Evolutionary conservation across 2,888 invertebrate species (phyloP).

Genomic region (Entomobrya proxima): DNA sequence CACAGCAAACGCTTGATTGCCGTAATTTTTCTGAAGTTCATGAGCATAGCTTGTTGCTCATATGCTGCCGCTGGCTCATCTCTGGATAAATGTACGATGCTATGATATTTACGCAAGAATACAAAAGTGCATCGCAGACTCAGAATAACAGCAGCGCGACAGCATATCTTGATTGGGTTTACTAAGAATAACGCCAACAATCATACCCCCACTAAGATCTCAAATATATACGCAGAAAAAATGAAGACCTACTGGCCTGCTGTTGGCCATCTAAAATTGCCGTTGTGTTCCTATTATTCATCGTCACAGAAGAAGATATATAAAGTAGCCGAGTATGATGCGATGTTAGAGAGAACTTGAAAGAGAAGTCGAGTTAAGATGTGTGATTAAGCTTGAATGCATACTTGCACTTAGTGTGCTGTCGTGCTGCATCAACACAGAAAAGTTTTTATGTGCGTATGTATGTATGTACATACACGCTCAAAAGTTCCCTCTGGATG

Average conservation of each 20-base stretch:
- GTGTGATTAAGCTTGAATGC: conserved; percentile 48
- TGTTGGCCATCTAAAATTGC: conserved; percentile 49
- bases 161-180: conserved; percentile 21
- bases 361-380: not conserved
- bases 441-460: not conserved
- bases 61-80: conserved; percentile 6
- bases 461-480: not conserved
- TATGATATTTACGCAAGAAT: conserved; percentile 8
- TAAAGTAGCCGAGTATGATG: conserved; percentile 18
- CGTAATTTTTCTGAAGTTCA: conserved; percentile 37
- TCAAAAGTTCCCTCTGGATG: not conserved
- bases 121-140: conserved; percentile 44
- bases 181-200: conserved; percentile 24
- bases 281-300: conserved; percentile 43
- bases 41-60: conserved; percentile 24
- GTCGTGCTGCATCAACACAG: not conserved
- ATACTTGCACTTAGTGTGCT: conserved; percentile 22
- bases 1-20: no score
- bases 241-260: conserved; percentile 65
- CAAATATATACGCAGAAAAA: conserved; percentile 42
- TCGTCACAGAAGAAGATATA: not conserved
- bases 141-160: conserved; percentile 4
- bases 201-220: conserved; percentile 35
- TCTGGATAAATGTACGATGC: conserved; percentile 32
- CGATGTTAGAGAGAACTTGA: not conserved